Percentiles rank a stretch among this genome's conserved stretches.
Evolutionary conservation across 2,797 vertebrate genomes (phyloP).

Genomic region (Rhabdomys pumilio): DNA sequence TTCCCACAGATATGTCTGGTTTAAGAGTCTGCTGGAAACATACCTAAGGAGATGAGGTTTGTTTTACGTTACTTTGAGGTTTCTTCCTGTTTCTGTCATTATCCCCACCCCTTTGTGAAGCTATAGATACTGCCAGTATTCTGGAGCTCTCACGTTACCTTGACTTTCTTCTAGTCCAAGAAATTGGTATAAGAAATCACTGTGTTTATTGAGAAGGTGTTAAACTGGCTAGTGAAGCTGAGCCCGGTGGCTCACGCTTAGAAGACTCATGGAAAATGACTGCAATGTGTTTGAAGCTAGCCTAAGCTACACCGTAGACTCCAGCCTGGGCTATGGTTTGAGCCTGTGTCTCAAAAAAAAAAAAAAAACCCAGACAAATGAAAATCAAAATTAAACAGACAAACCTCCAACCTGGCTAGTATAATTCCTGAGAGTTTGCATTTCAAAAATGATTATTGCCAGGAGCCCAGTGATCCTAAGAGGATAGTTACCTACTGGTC

Average conservation of each 20-base stretch:
- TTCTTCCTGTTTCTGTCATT: not conserved
- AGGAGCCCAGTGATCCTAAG: not conserved
- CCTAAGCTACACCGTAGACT: not conserved
- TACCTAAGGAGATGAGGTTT: slow-evolving; percentile 31
- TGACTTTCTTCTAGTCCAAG: slow-evolving; percentile 51
- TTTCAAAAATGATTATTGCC: slow-evolving; percentile 25
- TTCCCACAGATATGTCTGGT: not conserved
- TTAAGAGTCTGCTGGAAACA: not conserved
- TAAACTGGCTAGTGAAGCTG: not conserved
- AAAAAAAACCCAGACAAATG: not conserved
- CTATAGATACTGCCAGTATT: not conserved
- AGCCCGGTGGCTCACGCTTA: not conserved
- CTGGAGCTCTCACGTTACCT: not conserved
- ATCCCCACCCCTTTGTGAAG: not conserved
- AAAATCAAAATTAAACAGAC: not conserved
- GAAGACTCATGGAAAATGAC: not conserved
- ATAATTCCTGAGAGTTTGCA: not conserved
- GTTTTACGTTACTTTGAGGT: slow-evolving; percentile 2
- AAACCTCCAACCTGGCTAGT: not conserved
- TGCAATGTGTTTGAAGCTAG: not conserved
- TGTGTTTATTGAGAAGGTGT: slow-evolving; percentile 35
- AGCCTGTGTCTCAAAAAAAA: not conserved
- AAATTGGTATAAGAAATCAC: slow-evolving; percentile 42
- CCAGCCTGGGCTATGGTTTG: not conserved
- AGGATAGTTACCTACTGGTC: not conserved